Conservation (phyloP, 1,140 invertebrate species). For the Drosophila triauraria region DNA sequence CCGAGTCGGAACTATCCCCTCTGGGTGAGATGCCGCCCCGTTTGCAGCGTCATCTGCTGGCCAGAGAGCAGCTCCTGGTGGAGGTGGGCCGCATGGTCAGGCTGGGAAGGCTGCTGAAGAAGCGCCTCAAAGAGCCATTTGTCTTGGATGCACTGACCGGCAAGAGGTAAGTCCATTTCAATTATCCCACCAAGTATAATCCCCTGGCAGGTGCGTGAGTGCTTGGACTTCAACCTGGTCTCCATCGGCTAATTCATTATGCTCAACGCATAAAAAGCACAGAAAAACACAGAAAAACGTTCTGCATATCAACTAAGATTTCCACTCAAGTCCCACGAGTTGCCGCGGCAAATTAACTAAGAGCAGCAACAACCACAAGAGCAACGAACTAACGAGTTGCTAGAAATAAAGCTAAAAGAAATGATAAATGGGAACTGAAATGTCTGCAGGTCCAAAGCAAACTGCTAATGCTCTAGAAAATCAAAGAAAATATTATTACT, state of each 20-base stretch:
- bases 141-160: constrained; percentile 81
- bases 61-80: constrained; percentile 89
- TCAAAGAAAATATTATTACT: not conserved
- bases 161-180: constrained; percentile 68
- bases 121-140: constrained; percentile 89
- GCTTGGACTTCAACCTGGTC: constrained; percentile 23
- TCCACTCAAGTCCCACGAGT: constrained; percentile 41
- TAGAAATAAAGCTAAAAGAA: constrained; percentile 51
- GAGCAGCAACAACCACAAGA: constrained; percentile 9
- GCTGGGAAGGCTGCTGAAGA: constrained; percentile 89
- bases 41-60: constrained; percentile 86
- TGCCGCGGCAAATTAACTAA: constrained; percentile 22
- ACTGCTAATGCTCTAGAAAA: constrained; percentile 10
- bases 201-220: constrained; percentile 30
- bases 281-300: constrained; percentile 13
- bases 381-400: constrained; percentile 35
- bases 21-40: constrained; percentile 49
- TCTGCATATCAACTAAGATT: constrained; percentile 41
- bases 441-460: not conserved
- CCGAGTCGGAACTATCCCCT: constrained; percentile 53
- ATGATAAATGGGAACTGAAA: constrained; percentile 46
- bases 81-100: constrained; percentile 91
- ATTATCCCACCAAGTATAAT: constrained; percentile 2
- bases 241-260: constrained; percentile 33
- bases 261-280: constrained; percentile 20